Evolutionary conservation across 2,888 invertebrate genomes (phyloP).

Genomic region (Labia minor): DNA sequence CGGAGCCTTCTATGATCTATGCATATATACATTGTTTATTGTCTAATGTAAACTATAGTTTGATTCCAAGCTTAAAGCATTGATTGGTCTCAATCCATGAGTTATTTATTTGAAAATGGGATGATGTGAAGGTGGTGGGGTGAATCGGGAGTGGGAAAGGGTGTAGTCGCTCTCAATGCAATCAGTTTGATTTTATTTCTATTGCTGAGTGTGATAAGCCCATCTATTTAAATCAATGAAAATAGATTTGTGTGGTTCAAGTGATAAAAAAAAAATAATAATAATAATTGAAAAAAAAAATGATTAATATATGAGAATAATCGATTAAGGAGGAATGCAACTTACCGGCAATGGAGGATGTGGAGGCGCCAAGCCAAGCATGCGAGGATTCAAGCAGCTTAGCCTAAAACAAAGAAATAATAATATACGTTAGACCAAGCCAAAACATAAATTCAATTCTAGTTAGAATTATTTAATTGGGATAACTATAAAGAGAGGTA

Average conservation of each 20-base stretch:
- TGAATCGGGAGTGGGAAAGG: too few species aligned
- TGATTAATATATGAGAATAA: not conserved
- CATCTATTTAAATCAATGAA: not conserved
- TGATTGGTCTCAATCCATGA: slow-evolving; percentile 13
- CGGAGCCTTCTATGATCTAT: not conserved
- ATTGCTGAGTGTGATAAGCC: not conserved
- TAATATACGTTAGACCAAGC: slow-evolving; percentile 26
- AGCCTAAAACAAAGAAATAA: slow-evolving; percentile 62
- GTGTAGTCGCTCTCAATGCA: too few species aligned
- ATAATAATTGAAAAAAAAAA: not conserved
- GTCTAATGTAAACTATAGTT: slow-evolving; percentile 1
- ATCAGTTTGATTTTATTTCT: not conserved
- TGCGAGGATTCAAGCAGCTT: slow-evolving; percentile 86
- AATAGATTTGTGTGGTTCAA: too few species aligned
- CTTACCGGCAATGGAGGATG: slow-evolving; percentile 85
- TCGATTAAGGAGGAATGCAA: slow-evolving; percentile 32
- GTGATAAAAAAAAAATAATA: too few species aligned
- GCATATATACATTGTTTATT: slow-evolving; percentile 13
- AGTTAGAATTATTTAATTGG: too few species aligned
- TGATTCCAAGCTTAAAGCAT: slow-evolving; percentile 13
- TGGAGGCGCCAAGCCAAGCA: slow-evolving; percentile 83
- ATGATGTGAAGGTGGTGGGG: too few species aligned
- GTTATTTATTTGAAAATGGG: slow-evolving; percentile 13
- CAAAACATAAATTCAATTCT: too few species aligned
- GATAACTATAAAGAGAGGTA: too few species aligned